Percentiles rank a stretch among this genome's conserved stretches.
phyloP scores from a whole-genome alignment of 1,140 invertebrate species.

The Drosophila truncata region DNA sequence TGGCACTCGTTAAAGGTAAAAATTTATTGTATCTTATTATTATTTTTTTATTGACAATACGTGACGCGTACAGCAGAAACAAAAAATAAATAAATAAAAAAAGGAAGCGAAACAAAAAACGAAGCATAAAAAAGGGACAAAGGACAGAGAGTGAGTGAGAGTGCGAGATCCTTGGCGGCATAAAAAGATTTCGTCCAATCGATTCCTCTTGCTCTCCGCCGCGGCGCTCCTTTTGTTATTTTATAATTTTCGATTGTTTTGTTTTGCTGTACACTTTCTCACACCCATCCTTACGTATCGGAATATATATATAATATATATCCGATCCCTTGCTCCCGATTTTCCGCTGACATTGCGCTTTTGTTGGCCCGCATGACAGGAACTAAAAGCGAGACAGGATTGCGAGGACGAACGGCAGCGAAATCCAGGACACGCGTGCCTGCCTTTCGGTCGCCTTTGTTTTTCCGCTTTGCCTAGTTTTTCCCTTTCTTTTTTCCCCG shows the following conservation, averaged over 20 bases:
- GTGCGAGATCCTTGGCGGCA: conserved; percentile 66
- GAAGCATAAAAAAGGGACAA: conserved; percentile 35
- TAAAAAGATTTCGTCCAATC: conserved; percentile 74
- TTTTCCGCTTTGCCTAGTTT: conserved; percentile 32
- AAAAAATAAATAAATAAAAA: conserved; percentile 41
- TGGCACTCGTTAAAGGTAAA: conserved; percentile 81
- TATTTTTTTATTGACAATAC: conserved; percentile 85
- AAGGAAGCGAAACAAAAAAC: conserved; percentile 5
- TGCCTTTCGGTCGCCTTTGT: conserved; percentile 36
- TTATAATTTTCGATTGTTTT: conserved; percentile 84
- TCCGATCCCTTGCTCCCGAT: conserved; percentile 4
- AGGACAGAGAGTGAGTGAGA: conserved; percentile 16
- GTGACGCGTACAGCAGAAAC: conserved; percentile 81
- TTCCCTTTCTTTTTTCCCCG: conserved; percentile 15
- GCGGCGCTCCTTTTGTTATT: conserved; percentile 72
- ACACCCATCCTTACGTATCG: conserved; percentile 1
- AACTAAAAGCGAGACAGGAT: conserved; percentile 31
- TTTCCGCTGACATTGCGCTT: conserved; percentile 71
- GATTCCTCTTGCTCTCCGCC: conserved; percentile 45
- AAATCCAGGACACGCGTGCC: conserved; percentile 43
- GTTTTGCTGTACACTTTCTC: conserved; percentile 58
- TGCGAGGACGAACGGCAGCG: conserved; percentile 14
- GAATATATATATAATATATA: not conserved
- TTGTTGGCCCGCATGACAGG: conserved; percentile 50
- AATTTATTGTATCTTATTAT: conserved; percentile 85